Evolutionary conservation across 1,140 invertebrate species (phyloP), one percentile per base, ranked within the genome.

Genomic region (Apis dorsata): DNA sequence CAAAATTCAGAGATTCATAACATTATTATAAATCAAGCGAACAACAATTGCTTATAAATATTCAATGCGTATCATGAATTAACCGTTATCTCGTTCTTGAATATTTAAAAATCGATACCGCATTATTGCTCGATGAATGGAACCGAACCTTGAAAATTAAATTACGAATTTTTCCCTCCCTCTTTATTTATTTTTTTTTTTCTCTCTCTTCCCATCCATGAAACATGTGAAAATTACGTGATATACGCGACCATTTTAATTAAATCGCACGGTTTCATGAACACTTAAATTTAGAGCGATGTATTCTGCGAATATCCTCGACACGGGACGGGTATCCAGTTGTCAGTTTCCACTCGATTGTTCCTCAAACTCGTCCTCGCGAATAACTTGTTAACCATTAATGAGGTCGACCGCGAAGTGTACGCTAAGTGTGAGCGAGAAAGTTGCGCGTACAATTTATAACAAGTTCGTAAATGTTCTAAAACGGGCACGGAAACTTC

Each of bases 301-400:
- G 19, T 12, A 44, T 24, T 55, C 24, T 17, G 24, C 17, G 24
- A 66, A 65, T 24, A 53, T 19, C 63, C 55, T 65, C 75, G 62
- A 77, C 51, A n/a, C n/a, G 24, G 51, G 62, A 66, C 49, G 65
- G 15, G 17, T 70, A 66, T 79, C 77, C 21, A 19, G 57, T 65
- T 81, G 70, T 81, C 80, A 69, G 53, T 82, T 82, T 69, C 73
- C 73, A 69, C 55, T 69, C 60, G 49, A 77, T 77, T 69, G 63
- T 82, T 76, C 65, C 62, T 59, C 63, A 44, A 77, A 76, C 73
- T 82, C 60, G 73, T 75, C 44, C 62, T 60, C 17, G 28, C 17
- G 62, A 13, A 53, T 17, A 69, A 81, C 75, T 65, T 81, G 44
- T 51, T 57, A 76, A 57, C n/a, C 55, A 68, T 82, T 82, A 82